Conservation (phyloP, 1,140 invertebrate species). For the Pantala flavescens region DNA sequence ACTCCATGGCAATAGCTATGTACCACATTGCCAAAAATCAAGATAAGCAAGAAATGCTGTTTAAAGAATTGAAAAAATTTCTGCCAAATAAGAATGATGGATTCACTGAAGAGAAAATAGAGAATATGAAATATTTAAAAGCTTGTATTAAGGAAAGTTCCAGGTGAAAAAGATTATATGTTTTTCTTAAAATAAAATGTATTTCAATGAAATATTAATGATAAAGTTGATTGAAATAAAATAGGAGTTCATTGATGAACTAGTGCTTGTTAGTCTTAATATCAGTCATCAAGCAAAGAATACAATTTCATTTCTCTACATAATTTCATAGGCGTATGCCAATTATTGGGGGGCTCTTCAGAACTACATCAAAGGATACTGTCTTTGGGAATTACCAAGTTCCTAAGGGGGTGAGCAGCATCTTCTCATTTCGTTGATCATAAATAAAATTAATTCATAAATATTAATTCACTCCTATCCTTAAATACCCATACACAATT, state of each 20-base stretch:
- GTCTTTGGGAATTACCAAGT: conserved; percentile 12
- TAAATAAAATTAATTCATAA: too few species aligned
- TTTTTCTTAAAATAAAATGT: neutral
- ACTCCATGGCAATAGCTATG: conserved; percentile 32
- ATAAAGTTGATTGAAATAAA: too few species aligned
- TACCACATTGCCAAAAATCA: conserved; percentile 34
- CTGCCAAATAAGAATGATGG: conserved; percentile 22
- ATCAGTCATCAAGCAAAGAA: too few species aligned
- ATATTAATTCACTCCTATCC: too few species aligned
- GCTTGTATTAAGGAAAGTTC: conserved; percentile 43
- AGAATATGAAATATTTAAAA: conserved; percentile 36
- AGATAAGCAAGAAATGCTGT: conserved; percentile 35
- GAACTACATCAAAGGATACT: neutral
- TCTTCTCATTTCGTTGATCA: too few species aligned
- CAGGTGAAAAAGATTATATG: conserved; percentile 27
- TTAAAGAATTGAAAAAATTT: conserved; percentile 32
- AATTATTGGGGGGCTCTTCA: neutral
- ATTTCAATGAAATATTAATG: too few species aligned
- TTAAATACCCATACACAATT: too few species aligned
- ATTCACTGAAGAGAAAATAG: conserved; percentile 30
- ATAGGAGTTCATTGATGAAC: too few species aligned
- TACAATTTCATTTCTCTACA: neutral
- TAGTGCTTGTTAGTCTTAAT: too few species aligned
- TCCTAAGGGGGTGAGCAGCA: conserved; percentile 14
- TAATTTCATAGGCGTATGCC: neutral